Evolutionary conservation across 1,140 invertebrate genomes (phyloP).

Genomic region (Fopius arisanus): DNA sequence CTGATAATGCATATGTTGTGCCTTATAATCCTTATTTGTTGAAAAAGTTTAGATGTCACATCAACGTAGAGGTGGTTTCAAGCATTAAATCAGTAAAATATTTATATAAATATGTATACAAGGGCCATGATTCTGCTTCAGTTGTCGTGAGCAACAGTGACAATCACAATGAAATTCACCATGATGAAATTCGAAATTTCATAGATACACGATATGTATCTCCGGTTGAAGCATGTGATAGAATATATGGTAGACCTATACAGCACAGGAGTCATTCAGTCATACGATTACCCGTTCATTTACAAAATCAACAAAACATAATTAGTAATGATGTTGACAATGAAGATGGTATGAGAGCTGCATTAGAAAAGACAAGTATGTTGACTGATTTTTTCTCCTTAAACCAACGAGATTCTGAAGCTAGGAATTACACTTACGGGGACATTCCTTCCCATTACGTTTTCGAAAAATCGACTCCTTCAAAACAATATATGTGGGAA

Average conservation of each 20-base stretch:
- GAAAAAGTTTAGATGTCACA: not conserved
- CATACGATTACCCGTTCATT: conserved; percentile 26
- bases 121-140: not conserved
- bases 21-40: conserved; percentile 17
- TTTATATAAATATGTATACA: conserved; percentile 5
- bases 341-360: not conserved
- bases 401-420: conserved; percentile 7
- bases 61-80: not conserved
- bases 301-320: conserved; percentile 22
- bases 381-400: conserved; percentile 9
- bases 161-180: not conserved
- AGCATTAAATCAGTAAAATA: not conserved
- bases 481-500: not conserved
- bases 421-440: conserved; percentile 8
- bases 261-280: conserved; percentile 10
- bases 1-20: conserved; percentile 14
- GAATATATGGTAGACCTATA: not conserved
- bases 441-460: conserved; percentile 23
- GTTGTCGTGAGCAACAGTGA: not conserved
- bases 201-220: not conserved
- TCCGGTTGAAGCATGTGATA: not conserved
- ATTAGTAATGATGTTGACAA: not conserved
- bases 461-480: conserved; percentile 9
- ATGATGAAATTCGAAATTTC: conserved; percentile 9
- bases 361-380: conserved; percentile 18